phyloP scores from a whole-genome alignment of 2,113 vertebrate genomes.

The Colossoma macropomum region DNA sequence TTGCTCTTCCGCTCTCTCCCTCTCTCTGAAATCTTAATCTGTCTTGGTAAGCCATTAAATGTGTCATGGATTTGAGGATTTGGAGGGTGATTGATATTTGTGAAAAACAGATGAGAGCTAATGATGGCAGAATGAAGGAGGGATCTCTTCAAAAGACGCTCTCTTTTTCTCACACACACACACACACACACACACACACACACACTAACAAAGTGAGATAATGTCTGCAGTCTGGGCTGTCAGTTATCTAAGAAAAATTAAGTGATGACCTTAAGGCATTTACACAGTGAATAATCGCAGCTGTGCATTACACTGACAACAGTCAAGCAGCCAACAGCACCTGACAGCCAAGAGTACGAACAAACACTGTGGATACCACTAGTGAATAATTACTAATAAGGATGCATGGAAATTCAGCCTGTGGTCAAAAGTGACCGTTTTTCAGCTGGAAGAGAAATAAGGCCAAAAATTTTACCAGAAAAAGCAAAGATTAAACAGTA shows the following conservation, averaged over 20 bases:
- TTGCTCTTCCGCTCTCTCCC: not conserved
- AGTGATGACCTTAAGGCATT: not conserved
- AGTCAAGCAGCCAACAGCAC: not conserved
- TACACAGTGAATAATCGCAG: not conserved
- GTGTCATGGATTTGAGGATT: constrained; percentile 50
- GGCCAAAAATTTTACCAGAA: too few species aligned
- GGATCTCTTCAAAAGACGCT: not conserved
- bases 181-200: constrained; percentile 12
- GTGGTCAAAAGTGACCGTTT: too few species aligned
- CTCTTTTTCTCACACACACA: not conserved
- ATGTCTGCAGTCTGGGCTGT: constrained; percentile 20
- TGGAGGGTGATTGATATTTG: constrained; percentile 37
- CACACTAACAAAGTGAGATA: not conserved
- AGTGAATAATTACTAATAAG: too few species aligned
- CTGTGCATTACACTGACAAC: not conserved
- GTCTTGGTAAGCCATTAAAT: constrained; percentile 47
- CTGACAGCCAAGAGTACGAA: not conserved
- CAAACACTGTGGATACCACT: not conserved
- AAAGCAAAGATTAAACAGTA: too few species aligned
- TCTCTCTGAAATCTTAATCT: constrained; percentile 46
- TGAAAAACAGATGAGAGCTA: constrained; percentile 52
- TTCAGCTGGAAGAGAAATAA: too few species aligned
- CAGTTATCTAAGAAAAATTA: constrained; percentile 1
- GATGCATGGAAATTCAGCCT: too few species aligned
- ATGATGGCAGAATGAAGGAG: constrained; percentile 22